Percentiles rank a stretch among this genome's conserved stretches.
Evolutionary conservation across 2,888 invertebrate species (phyloP).

Genomic region (Dione juno): DNA sequence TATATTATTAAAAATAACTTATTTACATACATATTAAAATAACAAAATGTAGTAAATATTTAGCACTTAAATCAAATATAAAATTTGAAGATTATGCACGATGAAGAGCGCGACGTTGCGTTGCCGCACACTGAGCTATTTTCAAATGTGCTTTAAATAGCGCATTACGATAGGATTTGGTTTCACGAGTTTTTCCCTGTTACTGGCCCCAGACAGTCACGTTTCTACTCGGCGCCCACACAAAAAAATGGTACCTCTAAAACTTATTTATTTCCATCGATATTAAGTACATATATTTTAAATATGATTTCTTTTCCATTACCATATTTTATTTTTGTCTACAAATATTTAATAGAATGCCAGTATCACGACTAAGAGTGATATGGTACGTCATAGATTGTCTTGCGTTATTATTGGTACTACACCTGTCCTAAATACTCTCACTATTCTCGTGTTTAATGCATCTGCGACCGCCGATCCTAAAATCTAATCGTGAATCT

Average conservation of each 20-base stretch:
- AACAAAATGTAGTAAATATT: conserved; percentile 45
- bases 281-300: conserved; percentile 28
- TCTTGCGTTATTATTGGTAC: conserved; percentile 50
- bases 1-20: background rate
- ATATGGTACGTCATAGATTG: conserved; percentile 32
- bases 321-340: conserved; percentile 44
- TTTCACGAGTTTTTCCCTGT: conserved; percentile 82
- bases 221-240: conserved; percentile 71
- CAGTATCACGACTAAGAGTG: conserved; percentile 20
- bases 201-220: conserved; percentile 68
- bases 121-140: conserved; percentile 80
- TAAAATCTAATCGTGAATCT: conserved; percentile 33
- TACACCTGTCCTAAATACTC: conserved; percentile 53
- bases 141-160: conserved; percentile 83
- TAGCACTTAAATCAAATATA: conserved; percentile 78
- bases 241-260: conserved; percentile 65
- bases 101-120: conserved; percentile 77
- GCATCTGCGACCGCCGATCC: conserved; percentile 48
- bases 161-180: conserved; percentile 83
- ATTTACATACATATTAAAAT: background rate
- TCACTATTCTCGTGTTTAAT: conserved; percentile 50
- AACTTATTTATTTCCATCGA: conserved; percentile 59
- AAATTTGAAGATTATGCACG: conserved; percentile 81
- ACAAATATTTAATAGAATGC: conserved; percentile 42
- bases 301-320: conserved; percentile 35